These are phyloP conservation scores for Stegastes partitus DNA, from an alignment of 2,113 vertebrate genomes.

Conservation along the genomic window DNA sequence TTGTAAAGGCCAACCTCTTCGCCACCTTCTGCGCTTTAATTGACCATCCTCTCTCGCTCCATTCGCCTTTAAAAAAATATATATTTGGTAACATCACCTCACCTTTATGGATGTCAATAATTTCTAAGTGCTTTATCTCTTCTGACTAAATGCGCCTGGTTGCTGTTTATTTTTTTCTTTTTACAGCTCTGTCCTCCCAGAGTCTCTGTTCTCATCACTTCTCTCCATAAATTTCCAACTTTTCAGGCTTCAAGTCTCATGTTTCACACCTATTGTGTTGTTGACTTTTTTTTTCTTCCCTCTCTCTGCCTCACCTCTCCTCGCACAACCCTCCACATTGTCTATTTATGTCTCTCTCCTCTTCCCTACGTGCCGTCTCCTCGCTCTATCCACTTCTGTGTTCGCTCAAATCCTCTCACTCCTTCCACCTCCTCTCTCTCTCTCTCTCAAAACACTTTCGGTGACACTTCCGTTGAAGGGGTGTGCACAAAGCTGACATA, in stretches of 20 bases:
- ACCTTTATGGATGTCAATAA: background rate
- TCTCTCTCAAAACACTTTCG: conserved; percentile 26
- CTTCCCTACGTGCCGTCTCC: background rate
- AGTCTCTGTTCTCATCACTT: conserved; percentile 11
- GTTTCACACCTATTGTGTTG: conserved; percentile 24
- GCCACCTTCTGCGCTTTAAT: background rate
- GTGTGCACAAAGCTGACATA: conserved; percentile 8
- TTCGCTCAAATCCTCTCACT: conserved; percentile 30
- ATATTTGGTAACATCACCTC: background rate
- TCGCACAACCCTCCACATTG: conserved; percentile 22
- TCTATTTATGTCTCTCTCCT: conserved; percentile 45
- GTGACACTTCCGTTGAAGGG: conserved; percentile 20
- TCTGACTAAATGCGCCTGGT: background rate
- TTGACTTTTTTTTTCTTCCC: conserved; percentile 39
- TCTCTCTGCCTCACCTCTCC: conserved; percentile 30
- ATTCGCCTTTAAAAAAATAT: background rate
- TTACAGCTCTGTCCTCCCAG: background rate
- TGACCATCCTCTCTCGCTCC: background rate
- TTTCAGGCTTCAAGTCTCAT: conserved; percentile 11
- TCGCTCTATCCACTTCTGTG: conserved; percentile 10
- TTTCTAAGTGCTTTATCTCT: background rate
- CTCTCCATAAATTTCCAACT: background rate
- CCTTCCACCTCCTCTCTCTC: background rate
- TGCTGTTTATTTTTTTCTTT: conserved; percentile 14
- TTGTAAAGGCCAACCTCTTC: conserved; percentile 1